phyloP scores from a whole-genome alignment of 2,113 vertebrate species.

The Paramormyrops kingsleyae region DNA sequence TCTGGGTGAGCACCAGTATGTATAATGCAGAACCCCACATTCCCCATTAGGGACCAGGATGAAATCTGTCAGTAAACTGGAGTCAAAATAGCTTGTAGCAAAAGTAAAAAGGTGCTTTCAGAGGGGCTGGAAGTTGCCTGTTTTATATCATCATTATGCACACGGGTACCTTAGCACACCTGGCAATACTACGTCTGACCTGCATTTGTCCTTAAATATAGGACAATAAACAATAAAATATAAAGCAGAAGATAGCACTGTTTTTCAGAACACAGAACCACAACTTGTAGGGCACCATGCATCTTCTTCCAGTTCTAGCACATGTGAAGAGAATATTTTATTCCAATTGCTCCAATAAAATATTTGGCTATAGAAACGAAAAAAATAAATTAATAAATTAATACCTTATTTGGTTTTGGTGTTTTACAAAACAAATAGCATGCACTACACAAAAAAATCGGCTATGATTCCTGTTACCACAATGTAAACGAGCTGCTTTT shows the following conservation, averaged over 20 bases:
- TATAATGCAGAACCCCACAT: slow-evolving; percentile 4
- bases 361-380: neutral
- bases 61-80: slow-evolving; percentile 11
- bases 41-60: slow-evolving; percentile 12
- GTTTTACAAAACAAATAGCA: neutral
- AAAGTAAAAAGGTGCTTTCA: neutral
- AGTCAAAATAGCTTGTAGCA: neutral
- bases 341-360: neutral
- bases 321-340: neutral
- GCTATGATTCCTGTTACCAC: neutral
- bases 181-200: neutral
- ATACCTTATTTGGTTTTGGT: neutral
- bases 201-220: neutral
- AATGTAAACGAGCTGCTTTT: neutral
- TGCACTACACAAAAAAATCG: too few species aligned
- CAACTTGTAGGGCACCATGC: neutral
- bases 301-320: neutral
- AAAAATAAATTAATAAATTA: neutral
- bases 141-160: neutral
- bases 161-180: neutral
- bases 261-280: neutral
- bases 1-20: slow-evolving; percentile 31
- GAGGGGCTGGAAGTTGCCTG: neutral
- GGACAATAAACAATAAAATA: neutral
- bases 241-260: neutral